Conservation (phyloP, 2,113 vertebrate species). For the Chamaea fasciata region DNA sequence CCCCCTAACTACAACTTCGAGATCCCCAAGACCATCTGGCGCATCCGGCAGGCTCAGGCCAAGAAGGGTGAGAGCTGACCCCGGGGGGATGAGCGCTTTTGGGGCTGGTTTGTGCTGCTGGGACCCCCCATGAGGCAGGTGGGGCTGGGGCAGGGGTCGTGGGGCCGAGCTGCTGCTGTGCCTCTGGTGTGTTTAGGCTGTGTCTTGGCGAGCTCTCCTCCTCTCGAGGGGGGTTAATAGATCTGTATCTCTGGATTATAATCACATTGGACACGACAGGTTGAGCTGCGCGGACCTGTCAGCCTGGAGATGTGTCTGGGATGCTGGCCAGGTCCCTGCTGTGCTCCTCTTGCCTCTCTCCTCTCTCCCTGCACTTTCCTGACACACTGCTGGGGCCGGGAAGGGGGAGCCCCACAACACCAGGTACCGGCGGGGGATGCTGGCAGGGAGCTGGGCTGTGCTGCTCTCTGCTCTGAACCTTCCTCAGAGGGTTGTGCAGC, state of each 20-base stretch:
- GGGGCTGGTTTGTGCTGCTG: neutral
- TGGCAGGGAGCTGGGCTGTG: neutral
- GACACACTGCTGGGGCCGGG: neutral
- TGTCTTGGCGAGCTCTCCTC: neutral
- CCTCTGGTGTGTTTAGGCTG: neutral
- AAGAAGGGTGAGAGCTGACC: conserved; percentile 77
- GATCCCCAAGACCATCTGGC: conserved; percentile 95
- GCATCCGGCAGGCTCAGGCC: conserved; percentile 85
- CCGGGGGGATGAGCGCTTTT: neutral
- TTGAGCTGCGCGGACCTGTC: conserved; percentile 4
- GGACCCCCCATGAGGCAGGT: rapidly evolving
- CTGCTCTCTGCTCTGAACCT: rapidly evolving
- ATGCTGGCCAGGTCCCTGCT: conserved; percentile 22
- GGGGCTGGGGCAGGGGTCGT: neutral
- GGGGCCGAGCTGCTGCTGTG: neutral
- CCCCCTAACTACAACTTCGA: conserved; percentile 98
- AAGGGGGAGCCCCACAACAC: neutral
- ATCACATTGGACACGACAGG: conserved; percentile 42
- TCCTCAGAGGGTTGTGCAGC: neutral
- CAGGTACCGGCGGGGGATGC: rapidly evolving
- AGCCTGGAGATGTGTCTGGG: conserved; percentile 39
- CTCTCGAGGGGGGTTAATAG: neutral
- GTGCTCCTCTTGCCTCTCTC: neutral
- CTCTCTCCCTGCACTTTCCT: neutral
- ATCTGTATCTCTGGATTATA: conserved; percentile 44